A percentile compares a stretch with the other conserved stretches of the same genome.
These are phyloP conservation scores for Monoplex corrugatus DNA, from an alignment of 2,888 invertebrate genomes.

Conservation along the genomic window DNA sequence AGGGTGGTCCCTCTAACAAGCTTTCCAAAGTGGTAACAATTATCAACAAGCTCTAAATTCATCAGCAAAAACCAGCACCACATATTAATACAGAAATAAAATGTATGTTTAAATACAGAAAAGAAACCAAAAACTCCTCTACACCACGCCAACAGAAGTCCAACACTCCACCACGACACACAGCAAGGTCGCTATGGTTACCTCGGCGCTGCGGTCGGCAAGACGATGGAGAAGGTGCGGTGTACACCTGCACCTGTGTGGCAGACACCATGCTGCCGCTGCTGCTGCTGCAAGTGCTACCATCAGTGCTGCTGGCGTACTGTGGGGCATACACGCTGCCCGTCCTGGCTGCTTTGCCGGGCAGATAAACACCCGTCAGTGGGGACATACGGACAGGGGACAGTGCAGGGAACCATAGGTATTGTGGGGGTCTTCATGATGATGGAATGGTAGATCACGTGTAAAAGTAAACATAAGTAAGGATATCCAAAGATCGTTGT, in stretches of 20 bases:
- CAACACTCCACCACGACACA: slow-evolving; percentile 12
- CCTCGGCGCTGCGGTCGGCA: slow-evolving; percentile 32
- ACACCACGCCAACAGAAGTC: slow-evolving; percentile 10
- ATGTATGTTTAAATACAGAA: not conserved
- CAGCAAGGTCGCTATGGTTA: not conserved
- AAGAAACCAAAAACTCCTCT: not conserved
- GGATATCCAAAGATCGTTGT: no score
- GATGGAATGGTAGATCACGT: no score
- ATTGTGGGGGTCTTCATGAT: no score
- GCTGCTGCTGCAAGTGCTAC: slow-evolving; percentile 23
- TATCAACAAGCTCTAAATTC: no score
- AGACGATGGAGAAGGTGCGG: slow-evolving; percentile 13
- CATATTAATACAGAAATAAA: not conserved
- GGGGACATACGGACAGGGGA: not conserved
- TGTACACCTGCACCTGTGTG: slow-evolving; percentile 46
- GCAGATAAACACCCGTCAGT: slow-evolving; percentile 28
- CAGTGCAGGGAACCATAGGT: not conserved
- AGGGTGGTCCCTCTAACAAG: no score
- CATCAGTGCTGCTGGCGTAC: not conserved
- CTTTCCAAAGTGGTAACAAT: no score
- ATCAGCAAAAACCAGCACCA: not conserved
- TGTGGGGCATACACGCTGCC: not conserved
- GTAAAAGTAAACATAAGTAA: no score
- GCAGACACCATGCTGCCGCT: slow-evolving; percentile 14
- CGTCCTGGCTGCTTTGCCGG: not conserved